A percentile compares a stretch with the other conserved stretches of the same genome.
These are phyloP conservation scores for Dryobotodes eremita DNA, from an alignment of 2,888 invertebrate species.

Conservation along the genomic window DNA sequence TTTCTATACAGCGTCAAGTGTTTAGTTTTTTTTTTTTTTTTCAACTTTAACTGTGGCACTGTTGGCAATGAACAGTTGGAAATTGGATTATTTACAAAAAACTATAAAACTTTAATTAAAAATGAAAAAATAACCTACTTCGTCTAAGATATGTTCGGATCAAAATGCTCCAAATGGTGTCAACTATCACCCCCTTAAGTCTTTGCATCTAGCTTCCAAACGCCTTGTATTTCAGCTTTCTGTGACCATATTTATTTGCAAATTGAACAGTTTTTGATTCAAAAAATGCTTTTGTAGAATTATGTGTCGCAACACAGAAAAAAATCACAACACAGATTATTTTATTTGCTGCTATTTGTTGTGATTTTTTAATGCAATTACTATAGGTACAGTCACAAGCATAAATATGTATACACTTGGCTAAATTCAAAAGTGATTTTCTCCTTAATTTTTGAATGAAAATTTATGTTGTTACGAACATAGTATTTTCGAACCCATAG, in stretches of 20 bases:
- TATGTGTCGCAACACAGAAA: background rate
- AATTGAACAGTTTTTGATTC: background rate
- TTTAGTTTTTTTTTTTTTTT: background rate
- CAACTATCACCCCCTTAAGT: background rate
- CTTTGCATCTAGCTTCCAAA: background rate
- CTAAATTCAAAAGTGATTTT: too few relatives aligned
- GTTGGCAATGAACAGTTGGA: background rate
- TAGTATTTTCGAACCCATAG: too few relatives aligned
- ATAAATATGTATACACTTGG: too few relatives aligned
- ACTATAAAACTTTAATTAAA: too few relatives aligned
- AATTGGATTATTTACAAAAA: background rate
- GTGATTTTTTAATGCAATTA: background rate
- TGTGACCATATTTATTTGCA: conserved; percentile 14
- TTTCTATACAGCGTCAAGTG: background rate
- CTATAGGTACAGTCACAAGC: too few relatives aligned
- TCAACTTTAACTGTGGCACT: background rate
- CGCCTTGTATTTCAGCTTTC: conserved; percentile 15
- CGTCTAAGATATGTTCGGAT: background rate
- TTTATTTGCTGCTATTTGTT: background rate
- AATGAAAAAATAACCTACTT: background rate
- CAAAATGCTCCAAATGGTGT: background rate
- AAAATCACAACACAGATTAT: background rate
- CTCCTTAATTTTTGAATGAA: too few relatives aligned
- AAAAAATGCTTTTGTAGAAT: background rate
- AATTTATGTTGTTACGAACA: too few relatives aligned